Evolutionary conservation across 2,888 invertebrate species (phyloP).

Genomic region (Syrista parreyssii): DNA sequence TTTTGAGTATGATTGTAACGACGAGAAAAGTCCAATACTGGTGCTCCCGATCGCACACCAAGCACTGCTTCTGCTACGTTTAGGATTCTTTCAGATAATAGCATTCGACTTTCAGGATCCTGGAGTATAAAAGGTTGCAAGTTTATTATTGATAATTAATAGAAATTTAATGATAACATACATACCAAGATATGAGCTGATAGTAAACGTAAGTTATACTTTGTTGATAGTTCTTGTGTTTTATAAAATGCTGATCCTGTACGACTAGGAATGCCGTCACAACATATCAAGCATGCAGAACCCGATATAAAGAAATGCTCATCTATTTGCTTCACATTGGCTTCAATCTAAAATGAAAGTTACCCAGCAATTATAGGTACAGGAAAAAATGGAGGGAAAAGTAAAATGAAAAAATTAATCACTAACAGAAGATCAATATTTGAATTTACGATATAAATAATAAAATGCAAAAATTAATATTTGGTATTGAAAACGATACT

Average conservation of each 20-base stretch:
- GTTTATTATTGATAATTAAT: not conserved
- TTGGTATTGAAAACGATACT: not conserved
- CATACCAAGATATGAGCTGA: conserved; percentile 53
- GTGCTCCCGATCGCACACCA: conserved; percentile 51
- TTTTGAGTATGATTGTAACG: not conserved
- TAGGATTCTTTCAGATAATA: conserved; percentile 49
- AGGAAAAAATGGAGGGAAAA: conserved; percentile 1
- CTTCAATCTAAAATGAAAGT: conserved; percentile 43
- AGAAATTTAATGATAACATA: not conserved
- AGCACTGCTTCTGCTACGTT: conserved; percentile 48
- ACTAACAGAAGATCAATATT: not conserved
- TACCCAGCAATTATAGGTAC: not conserved
- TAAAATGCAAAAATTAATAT: not conserved
- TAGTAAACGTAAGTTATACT: conserved; percentile 52
- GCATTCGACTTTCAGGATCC: conserved; percentile 38
- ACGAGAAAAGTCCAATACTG: conserved; percentile 16
- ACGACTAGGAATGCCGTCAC: conserved; percentile 42
- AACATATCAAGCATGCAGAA: conserved; percentile 53
- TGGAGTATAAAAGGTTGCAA: conserved; percentile 12
- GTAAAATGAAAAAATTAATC: conserved; percentile 1
- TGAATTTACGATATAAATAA: not conserved
- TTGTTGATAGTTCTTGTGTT: conserved; percentile 44
- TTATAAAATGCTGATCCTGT: conserved; percentile 42
- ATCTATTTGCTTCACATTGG: conserved; percentile 47
- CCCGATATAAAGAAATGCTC: conserved; percentile 51